These are phyloP conservation scores for Oxyruncus cristatus DNA, from an alignment of 2,113 vertebrate genomes.

Conservation along the genomic window DNA sequence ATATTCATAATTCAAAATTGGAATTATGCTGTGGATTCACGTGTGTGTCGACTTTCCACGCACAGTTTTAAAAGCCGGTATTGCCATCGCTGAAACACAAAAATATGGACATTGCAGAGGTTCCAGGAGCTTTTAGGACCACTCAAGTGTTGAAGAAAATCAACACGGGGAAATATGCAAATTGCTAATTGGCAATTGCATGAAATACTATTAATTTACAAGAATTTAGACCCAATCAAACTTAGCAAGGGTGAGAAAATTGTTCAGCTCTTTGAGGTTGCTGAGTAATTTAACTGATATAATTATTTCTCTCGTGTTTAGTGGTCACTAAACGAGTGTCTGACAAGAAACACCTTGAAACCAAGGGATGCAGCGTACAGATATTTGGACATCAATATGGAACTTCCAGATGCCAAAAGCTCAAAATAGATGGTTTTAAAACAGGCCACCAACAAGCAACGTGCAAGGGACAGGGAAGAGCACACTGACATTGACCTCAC, in stretches of 20 bases:
- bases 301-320: slow-evolving; percentile 63
- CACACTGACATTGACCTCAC: not conserved
- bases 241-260: slow-evolving; percentile 49
- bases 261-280: slow-evolving; percentile 55
- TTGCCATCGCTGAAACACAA: not conserved
- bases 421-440: not conserved
- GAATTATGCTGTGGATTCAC: not conserved
- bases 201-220: slow-evolving; percentile 62
- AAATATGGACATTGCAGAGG: not conserved
- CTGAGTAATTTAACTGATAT: slow-evolving; percentile 63
- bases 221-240: slow-evolving; percentile 62
- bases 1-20: no score
- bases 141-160: slow-evolving; percentile 2
- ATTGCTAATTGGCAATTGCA: slow-evolving; percentile 32
- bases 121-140: not conserved
- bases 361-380: not conserved
- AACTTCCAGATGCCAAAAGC: not conserved
- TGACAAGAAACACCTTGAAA: slow-evolving; percentile 3
- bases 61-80: not conserved
- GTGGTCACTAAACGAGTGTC: slow-evolving; percentile 34
- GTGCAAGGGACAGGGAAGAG: not conserved
- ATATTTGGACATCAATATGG: not conserved
- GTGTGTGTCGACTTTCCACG: not conserved
- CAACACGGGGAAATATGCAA: slow-evolving; percentile 8
- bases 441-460: not conserved